phyloP scores from a whole-genome alignment of 2,797 vertebrate genomes.

The Coranthus polyacanthus region DNA sequence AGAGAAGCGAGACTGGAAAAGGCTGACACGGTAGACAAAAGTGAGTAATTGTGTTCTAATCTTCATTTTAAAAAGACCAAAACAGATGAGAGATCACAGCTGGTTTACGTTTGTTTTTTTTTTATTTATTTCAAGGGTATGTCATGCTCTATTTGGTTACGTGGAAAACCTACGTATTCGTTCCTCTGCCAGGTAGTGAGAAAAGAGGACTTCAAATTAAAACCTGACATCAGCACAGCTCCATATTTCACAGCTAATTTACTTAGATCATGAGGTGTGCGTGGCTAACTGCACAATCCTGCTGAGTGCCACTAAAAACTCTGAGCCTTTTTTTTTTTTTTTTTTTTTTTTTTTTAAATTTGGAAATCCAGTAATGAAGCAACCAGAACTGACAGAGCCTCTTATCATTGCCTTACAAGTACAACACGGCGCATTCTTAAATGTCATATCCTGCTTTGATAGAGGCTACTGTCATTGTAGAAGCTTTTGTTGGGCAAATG shows the following conservation, averaged over 20 bases:
- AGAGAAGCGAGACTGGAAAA: conserved; percentile 28
- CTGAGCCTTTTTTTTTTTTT: conserved; percentile 31
- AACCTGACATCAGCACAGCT: conserved; percentile 56
- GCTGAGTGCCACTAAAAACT: conserved; percentile 61
- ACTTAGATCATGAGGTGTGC: conserved; percentile 44
- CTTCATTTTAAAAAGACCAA: conserved; percentile 15
- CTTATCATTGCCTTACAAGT: conserved; percentile 41
- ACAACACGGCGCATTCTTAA: conserved; percentile 51
- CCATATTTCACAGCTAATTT: conserved; percentile 66
- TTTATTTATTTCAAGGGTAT: conserved; percentile 29
- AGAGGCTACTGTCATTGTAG: conserved; percentile 41
- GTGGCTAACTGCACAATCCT: conserved; percentile 37
- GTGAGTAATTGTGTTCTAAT: conserved; percentile 21
- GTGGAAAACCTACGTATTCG: conserved; percentile 5
- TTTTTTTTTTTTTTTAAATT: conserved; percentile 32
- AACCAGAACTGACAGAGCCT: conserved; percentile 18
- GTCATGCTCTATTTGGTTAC: conserved; percentile 42
- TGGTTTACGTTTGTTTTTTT: conserved; percentile 3
- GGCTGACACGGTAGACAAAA: conserved; percentile 30
- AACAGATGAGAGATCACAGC: not conserved
- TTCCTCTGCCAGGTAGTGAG: conserved; percentile 12
- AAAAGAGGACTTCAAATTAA: conserved; percentile 44
- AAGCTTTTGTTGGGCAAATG: conserved; percentile 46
- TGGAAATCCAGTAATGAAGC: conserved; percentile 50
- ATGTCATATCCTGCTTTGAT: conserved; percentile 71